Evolutionary conservation across 2,888 invertebrate species (phyloP), one percentile per base, ranked within the genome.

Genomic region (Dione juno): DNA sequence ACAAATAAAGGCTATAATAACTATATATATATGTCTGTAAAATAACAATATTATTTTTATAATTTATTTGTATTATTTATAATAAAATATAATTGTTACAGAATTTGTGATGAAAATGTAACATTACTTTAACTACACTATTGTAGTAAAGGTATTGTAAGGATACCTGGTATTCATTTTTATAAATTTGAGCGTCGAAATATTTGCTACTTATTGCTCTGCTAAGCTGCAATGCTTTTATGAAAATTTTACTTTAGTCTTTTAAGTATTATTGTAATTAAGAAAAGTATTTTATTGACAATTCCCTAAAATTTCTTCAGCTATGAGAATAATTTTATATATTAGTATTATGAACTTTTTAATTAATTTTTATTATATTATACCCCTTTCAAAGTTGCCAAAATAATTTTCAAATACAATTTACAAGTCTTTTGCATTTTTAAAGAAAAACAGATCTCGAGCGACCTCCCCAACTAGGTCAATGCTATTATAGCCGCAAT

Each of bases 401-500:
- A 61, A 61, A 3, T 40, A 40, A 50, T 64, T 41, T 14, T 16
- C 7, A 61, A 48, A 28, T 52, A 61, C 40, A 67, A 58, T 41
- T 67, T 67, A 52, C 14, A 40, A 48, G 14, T 64, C 11, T 64
- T 40, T 50, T 19, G 50, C 40, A 37, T 61, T 61, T 67, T 67
- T 67, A 7, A 41, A 66, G 43, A 61, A 61, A 52, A 52, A 67
- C 50, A 52, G 19, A 52, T 52, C 28, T 50, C 58, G 14, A 11
- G 53, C 43, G 67, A 63, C 19, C 52, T 50, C 21, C 40, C 43
- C 43, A 63, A 61, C 19, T 61, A 63, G 67, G 67, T 61, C 61
- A 68, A 68, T 63, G 61, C 61, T 68, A 61, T 63, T 61, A 45
- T 35, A 61, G 59, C 67, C 67, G 67, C 67, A 68, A 63, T 58